phyloP scores from a whole-genome alignment of 2,797 vertebrate genomes.

The Hylomyscus alleni region DNA sequence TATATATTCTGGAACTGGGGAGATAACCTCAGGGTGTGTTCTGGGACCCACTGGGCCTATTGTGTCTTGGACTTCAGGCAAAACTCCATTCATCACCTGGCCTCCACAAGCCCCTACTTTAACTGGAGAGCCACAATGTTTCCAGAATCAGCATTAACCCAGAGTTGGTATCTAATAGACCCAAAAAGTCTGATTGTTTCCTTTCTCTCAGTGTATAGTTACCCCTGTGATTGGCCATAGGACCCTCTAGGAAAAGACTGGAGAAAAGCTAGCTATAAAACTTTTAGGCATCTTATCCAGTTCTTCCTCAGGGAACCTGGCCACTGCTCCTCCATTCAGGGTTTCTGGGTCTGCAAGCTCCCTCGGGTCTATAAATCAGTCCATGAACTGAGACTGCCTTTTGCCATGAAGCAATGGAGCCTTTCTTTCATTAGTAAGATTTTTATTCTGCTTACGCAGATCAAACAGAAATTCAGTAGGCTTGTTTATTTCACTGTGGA shows the following conservation, averaged over 20 bases:
- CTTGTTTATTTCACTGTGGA: no score
- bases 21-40: no score
- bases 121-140: background rate
- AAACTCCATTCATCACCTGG: no score
- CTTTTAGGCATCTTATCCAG: background rate
- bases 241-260: background rate
- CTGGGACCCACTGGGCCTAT: no score
- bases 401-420: no score
- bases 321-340: background rate
- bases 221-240: background rate
- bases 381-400: background rate
- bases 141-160: background rate
- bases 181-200: background rate
- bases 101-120: background rate
- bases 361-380: background rate
- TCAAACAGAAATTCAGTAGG: background rate
- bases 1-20: no score
- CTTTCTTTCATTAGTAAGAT: background rate
- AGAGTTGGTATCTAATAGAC: background rate
- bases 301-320: background rate
- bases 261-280: background rate
- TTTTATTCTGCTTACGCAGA: background rate
- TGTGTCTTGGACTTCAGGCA: no score
- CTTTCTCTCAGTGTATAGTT: background rate
- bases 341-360: no score